Evolutionary conservation across 2,113 vertebrate genomes (phyloP).

Genomic region (Hymenochirus boettgeri): DNA sequence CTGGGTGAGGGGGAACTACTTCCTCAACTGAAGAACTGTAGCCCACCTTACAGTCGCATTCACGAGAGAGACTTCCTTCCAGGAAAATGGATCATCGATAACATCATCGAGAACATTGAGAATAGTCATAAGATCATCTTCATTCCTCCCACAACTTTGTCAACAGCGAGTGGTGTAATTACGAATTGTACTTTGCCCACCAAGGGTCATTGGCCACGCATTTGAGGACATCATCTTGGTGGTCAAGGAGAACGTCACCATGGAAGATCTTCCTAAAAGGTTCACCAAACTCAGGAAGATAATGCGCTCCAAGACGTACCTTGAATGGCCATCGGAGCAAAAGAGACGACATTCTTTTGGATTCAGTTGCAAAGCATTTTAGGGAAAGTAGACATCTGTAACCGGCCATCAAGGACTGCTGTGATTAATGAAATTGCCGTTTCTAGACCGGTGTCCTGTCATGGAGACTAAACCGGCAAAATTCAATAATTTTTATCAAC

Average conservation of each 20-base stretch:
- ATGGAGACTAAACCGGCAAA: too few relatives aligned
- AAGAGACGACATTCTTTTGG: constrained; percentile 76
- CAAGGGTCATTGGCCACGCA: constrained; percentile 67
- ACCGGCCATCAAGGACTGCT: background rate
- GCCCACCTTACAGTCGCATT: constrained; percentile 71
- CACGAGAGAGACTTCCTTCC: constrained; percentile 81
- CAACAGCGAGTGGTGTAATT: constrained; percentile 85
- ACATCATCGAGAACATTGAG: too few relatives aligned
- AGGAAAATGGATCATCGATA: constrained; percentile 81
- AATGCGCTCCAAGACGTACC: constrained; percentile 71
- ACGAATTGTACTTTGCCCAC: constrained; percentile 82
- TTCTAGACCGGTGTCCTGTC: too few relatives aligned
- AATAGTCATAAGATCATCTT: constrained; percentile 77
- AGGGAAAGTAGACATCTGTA: constrained; percentile 47
- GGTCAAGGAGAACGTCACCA: constrained; percentile 70
- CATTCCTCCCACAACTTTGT: constrained; percentile 69
- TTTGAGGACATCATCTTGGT: constrained; percentile 71
- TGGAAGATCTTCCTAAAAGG: constrained; percentile 64
- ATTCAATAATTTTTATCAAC: too few relatives aligned
- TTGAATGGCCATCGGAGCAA: constrained; percentile 74
- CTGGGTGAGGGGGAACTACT: constrained; percentile 74
- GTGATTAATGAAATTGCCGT: background rate
- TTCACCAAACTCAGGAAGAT: constrained; percentile 75
- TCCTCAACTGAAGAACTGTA: constrained; percentile 59
- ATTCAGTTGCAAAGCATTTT: constrained; percentile 67